Evolutionary conservation across 2,113 vertebrate genomes (phyloP), one percentile per base, ranked within the genome.

Genomic region (Mugil cephalus): DNA sequence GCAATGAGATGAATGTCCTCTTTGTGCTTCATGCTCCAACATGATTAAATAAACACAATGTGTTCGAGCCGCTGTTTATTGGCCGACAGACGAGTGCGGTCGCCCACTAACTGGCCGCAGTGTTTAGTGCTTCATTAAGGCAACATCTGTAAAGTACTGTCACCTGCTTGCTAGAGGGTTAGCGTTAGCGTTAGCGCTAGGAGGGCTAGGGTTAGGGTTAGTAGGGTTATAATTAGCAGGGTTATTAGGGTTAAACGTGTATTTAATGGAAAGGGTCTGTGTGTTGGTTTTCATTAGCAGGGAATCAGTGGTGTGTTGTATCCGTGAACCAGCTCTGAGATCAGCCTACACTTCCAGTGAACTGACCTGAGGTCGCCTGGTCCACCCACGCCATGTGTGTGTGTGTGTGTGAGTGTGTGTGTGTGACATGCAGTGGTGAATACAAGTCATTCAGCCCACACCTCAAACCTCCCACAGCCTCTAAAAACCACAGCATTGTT

Each of bases 401-500:
- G 60, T 53, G 55, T 64, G 45, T 35, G 52, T 51, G 66, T 43
- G 45, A 17, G 53, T 52, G 67, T 65, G 47, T 52, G 73, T 61
- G 47, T 46, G 56, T 56, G 24, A 30, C 24, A 30, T 30, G 13
- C 45, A 11, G 71, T 1, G 54, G 24, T 80, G 75, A 86, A 79
- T 69, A 24, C 52, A 4, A 8, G 12, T 60, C 73, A 46, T 80
- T 82, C 80, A 63, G 72, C 83, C 85, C 82, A 79, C 84, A 59
- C 56, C 24, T 67, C 52, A 6, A 0, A 6, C 54, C 1, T 30
- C 19, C 73, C 47, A 50, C 43, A 6, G 64, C 4, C 24, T 61
- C 24, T 48, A 46, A 66, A 85, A 58, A 54, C 47, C 66, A 2
- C 50, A 42, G 9, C 4, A 80, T 85, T 87, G 87, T 87, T 88